phyloP scores from a whole-genome alignment of 1,140 invertebrate species.

The Apocrypta bakeri region DNA sequence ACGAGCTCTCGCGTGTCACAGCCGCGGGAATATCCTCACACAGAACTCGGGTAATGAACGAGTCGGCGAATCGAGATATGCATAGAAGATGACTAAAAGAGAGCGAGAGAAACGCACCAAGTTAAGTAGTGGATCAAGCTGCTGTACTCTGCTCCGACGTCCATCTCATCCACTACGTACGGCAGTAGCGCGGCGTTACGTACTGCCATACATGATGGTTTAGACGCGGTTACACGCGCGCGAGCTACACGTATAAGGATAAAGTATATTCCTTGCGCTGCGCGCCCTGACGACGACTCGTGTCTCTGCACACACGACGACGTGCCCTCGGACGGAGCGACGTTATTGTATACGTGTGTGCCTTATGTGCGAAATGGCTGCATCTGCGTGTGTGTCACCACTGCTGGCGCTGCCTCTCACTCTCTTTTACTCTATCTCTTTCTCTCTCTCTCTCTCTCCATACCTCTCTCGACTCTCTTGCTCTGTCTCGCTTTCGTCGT shows the following conservation, averaged over 20 bases:
- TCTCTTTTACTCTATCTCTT: too few relatives aligned
- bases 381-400: neutral
- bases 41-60: neutral
- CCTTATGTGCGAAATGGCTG: slow-evolving; percentile 23
- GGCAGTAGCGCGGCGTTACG: neutral
- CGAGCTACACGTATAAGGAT: neutral
- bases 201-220: neutral
- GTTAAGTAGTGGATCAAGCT: too few relatives aligned
- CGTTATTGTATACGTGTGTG: neutral
- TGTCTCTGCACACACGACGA: neutral
- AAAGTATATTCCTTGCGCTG: neutral
- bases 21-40: neutral
- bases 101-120: neutral
- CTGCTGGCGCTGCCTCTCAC: too few relatives aligned
- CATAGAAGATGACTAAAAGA: neutral
- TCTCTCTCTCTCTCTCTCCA: too few relatives aligned
- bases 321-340: neutral
- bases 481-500: slow-evolving; percentile 45
- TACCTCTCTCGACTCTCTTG: slow-evolving; percentile 47
- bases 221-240: neutral
- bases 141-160: neutral
- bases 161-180: neutral
- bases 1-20: neutral
- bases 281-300: neutral
- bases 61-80: too few relatives aligned